Percentiles rank a stretch among this genome's conserved stretches.
phyloP scores from a whole-genome alignment of 2,797 vertebrate genomes.

The Psittacula derbiana region DNA sequence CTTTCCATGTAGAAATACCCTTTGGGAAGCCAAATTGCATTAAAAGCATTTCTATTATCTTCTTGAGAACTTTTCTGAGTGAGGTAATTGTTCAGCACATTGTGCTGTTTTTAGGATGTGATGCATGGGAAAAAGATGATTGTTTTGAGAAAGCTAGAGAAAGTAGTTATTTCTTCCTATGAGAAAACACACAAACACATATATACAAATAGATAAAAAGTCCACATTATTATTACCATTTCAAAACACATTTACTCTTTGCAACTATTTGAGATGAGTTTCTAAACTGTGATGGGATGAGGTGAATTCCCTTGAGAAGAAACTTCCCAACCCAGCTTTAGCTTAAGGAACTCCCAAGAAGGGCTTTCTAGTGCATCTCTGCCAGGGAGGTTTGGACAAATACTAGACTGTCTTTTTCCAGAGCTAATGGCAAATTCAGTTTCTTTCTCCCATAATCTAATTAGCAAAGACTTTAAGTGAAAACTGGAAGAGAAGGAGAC shows the following conservation, averaged over 20 bases:
- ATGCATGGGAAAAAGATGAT: not conserved
- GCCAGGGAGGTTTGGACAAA: not conserved
- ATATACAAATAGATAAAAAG: not conserved
- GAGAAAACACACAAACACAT: not conserved
- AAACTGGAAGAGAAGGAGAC: not conserved
- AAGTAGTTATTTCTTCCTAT: not conserved
- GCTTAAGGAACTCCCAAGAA: not conserved
- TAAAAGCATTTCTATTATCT: constrained; percentile 35
- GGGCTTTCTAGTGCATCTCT: not conserved
- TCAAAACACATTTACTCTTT: not conserved
- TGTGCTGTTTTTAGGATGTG: constrained; percentile 1
- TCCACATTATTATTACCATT: not conserved
- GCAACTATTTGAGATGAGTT: not conserved
- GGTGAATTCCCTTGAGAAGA: not conserved
- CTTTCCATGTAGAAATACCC: not conserved
- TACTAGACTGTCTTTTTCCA: not conserved
- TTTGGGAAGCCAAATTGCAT: constrained; percentile 13
- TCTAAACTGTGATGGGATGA: not conserved
- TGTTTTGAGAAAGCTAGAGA: constrained; percentile 38
- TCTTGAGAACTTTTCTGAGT: not conserved
- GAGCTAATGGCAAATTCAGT: not conserved
- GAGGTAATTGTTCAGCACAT: not conserved
- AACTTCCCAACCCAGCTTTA: not conserved
- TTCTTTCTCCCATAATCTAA: not conserved
- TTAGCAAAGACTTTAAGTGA: not conserved